Percentiles rank a stretch among this genome's conserved stretches.
Conservation (phyloP, 2,797 vertebrate species). For the Bradypodion pumilum region DNA sequence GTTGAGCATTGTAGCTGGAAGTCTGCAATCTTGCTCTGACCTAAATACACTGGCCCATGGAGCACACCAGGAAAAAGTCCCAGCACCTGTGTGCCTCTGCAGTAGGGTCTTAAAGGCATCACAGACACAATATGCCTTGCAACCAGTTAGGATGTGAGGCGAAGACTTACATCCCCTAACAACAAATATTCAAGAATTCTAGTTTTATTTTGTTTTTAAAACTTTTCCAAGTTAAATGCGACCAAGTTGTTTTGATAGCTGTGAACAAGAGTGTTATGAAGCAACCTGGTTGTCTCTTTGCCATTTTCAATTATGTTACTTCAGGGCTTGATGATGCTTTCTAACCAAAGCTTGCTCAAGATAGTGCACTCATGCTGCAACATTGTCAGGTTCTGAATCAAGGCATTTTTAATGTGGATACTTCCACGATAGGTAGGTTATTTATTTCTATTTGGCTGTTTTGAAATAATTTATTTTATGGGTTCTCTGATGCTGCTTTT, state of each 20-base stretch:
- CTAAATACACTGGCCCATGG: too few relatives aligned
- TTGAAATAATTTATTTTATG: slow-evolving; percentile 28
- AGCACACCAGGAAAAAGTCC: too few relatives aligned
- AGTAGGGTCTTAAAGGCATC: too few relatives aligned
- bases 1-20: too few relatives aligned
- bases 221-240: not conserved
- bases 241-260: slow-evolving; percentile 36
- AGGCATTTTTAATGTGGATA: slow-evolving; percentile 29
- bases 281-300: not conserved
- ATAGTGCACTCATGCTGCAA: slow-evolving; percentile 28
- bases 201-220: not conserved
- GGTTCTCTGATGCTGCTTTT: slow-evolving; percentile 22
- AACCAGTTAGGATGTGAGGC: too few relatives aligned
- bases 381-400: slow-evolving; percentile 30
- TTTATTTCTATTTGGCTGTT: slow-evolving; percentile 21
- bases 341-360: not conserved
- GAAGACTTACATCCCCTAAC: too few relatives aligned
- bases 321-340: not conserved
- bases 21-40: too few relatives aligned
- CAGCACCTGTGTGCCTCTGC: too few relatives aligned
- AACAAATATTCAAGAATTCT: not conserved
- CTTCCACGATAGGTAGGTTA: not conserved
- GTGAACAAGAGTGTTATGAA: not conserved
- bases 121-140: too few relatives aligned
- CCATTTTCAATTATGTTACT: not conserved